Percentiles rank a stretch among this genome's conserved stretches.
Evolutionary conservation across 2,888 invertebrate species (phyloP).

Genomic region (Hirudinaria manillensis): DNA sequence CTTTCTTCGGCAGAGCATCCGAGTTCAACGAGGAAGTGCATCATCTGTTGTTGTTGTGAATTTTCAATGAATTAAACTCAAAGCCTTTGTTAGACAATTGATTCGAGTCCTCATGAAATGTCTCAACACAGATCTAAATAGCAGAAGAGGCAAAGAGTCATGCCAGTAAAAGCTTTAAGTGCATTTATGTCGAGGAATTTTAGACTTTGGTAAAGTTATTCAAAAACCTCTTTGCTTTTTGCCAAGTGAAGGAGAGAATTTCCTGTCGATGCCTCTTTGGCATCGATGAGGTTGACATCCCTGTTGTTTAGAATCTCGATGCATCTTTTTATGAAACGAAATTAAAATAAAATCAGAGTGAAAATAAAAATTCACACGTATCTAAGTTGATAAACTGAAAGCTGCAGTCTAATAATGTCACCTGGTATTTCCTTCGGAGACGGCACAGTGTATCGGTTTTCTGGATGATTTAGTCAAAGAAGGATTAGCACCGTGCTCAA

Average conservation of each 20-base stretch:
- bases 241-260: constrained; percentile 14
- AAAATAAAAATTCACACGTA: too few species aligned
- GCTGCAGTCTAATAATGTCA: neutral
- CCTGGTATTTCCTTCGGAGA: constrained; percentile 42
- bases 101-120: too few species aligned
- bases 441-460: constrained; percentile 50
- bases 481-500: constrained; percentile 77
- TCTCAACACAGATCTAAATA: too few species aligned
- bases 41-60: constrained; percentile 5
- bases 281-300: neutral
- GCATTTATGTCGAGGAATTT: too few species aligned
- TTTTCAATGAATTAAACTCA: too few species aligned
- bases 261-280: neutral
- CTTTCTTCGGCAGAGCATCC: constrained; percentile 77
- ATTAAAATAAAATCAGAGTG: too few species aligned
- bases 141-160: too few species aligned
- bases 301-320: constrained; percentile 1
- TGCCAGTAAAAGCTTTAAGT: too few species aligned
- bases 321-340: neutral
- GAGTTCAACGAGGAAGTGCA: constrained; percentile 64
- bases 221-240: constrained; percentile 1
- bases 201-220: too few species aligned
- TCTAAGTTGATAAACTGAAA: neutral
- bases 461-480: constrained; percentile 58
- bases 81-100: too few species aligned